A percentile compares a stretch with the other conserved stretches of the same genome.
Evolutionary conservation across 2,797 vertebrate species (phyloP).

Genomic region (Sebastes steindachneri): DNA sequence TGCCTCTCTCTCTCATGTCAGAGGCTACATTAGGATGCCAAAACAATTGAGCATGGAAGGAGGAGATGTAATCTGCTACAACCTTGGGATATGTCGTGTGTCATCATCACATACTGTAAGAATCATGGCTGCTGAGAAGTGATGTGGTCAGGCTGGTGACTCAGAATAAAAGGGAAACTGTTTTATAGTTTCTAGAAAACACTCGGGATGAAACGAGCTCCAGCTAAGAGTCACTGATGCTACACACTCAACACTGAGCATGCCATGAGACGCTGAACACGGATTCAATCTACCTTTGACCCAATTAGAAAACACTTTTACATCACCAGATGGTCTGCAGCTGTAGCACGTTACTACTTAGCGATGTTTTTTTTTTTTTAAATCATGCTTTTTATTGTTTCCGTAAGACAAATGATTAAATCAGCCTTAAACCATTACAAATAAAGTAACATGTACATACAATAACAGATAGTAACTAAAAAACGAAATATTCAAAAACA

Average conservation of each 20-base stretch:
- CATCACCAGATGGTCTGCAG: rapidly evolving
- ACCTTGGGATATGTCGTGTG: conserved; percentile 4
- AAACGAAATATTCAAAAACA: no score
- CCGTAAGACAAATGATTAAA: rapidly evolving
- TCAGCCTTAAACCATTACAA: no score
- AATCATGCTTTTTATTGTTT: not conserved
- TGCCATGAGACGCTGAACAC: not conserved
- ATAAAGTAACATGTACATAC: no score
- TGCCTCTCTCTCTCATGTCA: conserved; percentile 54
- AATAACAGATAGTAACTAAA: no score
- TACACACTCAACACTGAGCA: not conserved
- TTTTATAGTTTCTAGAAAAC: no score
- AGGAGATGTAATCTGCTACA: conserved; percentile 25
- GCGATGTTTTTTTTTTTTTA: not conserved
- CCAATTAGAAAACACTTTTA: no score
- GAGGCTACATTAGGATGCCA: conserved; percentile 51
- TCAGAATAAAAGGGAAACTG: no score
- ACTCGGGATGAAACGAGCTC: no score
- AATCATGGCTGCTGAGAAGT: not conserved
- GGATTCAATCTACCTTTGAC: not conserved
- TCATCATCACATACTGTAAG: not conserved
- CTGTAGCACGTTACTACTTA: not conserved
- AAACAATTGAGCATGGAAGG: conserved; percentile 55
- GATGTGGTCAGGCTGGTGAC: not conserved
- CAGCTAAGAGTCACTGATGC: not conserved